A percentile compares a stretch with the other conserved stretches of the same genome.
Evolutionary conservation across 2,797 vertebrate genomes (phyloP).

Genomic region (Argya squamiceps): DNA sequence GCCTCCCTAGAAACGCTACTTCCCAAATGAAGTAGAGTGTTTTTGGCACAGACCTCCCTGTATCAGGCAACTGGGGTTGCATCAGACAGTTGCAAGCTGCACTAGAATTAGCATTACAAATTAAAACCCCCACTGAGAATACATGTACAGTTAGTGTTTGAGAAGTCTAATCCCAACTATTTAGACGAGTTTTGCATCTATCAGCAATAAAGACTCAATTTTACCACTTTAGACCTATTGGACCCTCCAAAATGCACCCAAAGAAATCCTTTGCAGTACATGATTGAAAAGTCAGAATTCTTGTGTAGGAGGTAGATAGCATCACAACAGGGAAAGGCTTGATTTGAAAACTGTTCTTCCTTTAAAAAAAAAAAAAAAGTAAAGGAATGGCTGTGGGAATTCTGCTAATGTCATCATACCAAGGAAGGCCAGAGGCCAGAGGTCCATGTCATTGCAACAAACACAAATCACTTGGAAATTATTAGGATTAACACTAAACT

Average conservation of each 20-base stretch:
- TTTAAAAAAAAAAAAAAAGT: not conserved
- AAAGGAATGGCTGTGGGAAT: not conserved
- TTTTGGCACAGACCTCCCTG: constrained; percentile 32
- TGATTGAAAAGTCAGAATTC: not conserved
- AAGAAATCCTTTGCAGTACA: not conserved
- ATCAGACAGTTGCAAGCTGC: constrained; percentile 22
- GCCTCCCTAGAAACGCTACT: not conserved
- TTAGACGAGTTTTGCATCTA: not conserved
- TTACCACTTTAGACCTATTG: not conserved
- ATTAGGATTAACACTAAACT: not conserved
- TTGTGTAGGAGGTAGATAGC: not conserved
- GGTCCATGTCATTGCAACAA: not conserved
- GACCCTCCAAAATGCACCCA: not conserved
- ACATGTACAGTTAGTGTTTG: not conserved
- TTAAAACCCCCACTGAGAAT: not conserved
- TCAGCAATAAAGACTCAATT: not conserved
- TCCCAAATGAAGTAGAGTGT: not conserved
- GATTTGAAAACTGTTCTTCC: not conserved
- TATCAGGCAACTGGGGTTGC: not conserved
- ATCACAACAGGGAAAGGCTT: not conserved
- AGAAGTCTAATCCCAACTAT: not conserved
- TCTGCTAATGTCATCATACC: not conserved
- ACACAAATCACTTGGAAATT: not conserved
- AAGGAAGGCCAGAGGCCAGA: not conserved
- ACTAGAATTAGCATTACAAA: constrained; percentile 27